Evolutionary conservation across 30 jellyfish, hydroid and myxozoan genomes (phyloP).

Genomic region (Phacellophora camtschatica): DNA sequence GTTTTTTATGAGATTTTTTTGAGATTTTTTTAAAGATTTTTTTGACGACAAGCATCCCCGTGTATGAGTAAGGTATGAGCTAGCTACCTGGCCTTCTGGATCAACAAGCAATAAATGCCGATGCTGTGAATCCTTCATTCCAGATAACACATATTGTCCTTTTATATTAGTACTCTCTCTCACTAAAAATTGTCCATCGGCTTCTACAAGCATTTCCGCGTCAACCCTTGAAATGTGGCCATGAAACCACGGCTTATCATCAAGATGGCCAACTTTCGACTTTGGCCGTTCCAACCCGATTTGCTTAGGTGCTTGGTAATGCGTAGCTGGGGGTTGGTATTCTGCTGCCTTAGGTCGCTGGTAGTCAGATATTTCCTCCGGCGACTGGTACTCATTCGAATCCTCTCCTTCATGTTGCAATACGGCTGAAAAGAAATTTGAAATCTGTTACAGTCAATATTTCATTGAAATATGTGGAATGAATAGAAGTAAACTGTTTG

Average conservation of each 20-base stretch:
- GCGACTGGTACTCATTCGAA: conserved; percentile 46
- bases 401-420: conserved; percentile 28
- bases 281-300: conserved; percentile 9
- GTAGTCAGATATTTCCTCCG: conserved; percentile 54
- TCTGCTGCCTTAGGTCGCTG: conserved; percentile 39
- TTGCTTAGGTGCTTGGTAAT: conserved; percentile 33
- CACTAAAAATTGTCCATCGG: conserved; percentile 92
- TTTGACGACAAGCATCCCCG: too few relatives aligned
- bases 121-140: conserved; percentile 68
- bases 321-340: conserved; percentile 49
- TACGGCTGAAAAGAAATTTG: conserved; percentile 7
- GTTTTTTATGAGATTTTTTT: too few relatives aligned
- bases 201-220: conserved; percentile 63
- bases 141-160: conserved; percentile 83
- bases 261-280: conserved; percentile 43
- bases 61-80: too few relatives aligned
- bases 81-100: conserved; percentile 89
- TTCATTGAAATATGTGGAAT: too few relatives aligned
- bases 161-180: conserved; percentile 74
- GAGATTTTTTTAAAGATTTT: too few relatives aligned
- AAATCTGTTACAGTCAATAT: too few relatives aligned
- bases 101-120: conserved; percentile 85
- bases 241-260: conserved; percentile 81
- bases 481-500: too few relatives aligned
- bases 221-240: conserved; percentile 76